Conservation (phyloP, 2,113 vertebrate species). For the Pelecanus crispus region DNA sequence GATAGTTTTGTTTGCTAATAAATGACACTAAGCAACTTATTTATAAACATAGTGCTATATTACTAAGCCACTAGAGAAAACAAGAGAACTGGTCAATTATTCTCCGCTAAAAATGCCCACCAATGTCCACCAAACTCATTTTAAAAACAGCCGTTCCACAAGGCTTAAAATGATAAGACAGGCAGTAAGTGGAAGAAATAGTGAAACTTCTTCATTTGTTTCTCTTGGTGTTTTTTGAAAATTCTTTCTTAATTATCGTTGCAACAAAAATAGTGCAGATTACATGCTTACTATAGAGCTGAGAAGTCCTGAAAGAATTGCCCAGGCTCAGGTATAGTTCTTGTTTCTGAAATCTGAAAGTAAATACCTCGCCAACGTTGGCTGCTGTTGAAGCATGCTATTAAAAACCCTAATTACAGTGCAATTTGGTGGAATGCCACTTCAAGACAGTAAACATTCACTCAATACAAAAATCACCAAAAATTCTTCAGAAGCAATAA, state of each 20-base stretch:
- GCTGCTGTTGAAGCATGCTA: neutral
- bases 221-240: neutral
- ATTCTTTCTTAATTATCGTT: neutral
- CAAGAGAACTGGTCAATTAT: neutral
- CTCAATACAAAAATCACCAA: neutral
- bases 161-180: neutral
- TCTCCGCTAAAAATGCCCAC: neutral
- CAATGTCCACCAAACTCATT: neutral
- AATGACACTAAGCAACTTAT: neutral
- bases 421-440: neutral
- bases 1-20: neutral
- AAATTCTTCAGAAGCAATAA: neutral
- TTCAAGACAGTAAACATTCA: neutral
- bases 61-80: neutral
- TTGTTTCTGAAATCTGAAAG: neutral
- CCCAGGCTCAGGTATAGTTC: neutral
- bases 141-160: neutral
- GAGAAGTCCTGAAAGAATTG: neutral
- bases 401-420: neutral
- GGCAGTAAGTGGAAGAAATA: neutral
- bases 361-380: fast-evolving
- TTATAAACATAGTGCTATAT: neutral
- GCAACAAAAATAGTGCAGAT: neutral
- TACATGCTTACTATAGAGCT: neutral
- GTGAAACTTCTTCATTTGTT: neutral